Percentiles rank a stretch among this genome's conserved stretches.
Evolutionary conservation across 2,888 invertebrate genomes (phyloP).

Genomic region (Patella caerulea): DNA sequence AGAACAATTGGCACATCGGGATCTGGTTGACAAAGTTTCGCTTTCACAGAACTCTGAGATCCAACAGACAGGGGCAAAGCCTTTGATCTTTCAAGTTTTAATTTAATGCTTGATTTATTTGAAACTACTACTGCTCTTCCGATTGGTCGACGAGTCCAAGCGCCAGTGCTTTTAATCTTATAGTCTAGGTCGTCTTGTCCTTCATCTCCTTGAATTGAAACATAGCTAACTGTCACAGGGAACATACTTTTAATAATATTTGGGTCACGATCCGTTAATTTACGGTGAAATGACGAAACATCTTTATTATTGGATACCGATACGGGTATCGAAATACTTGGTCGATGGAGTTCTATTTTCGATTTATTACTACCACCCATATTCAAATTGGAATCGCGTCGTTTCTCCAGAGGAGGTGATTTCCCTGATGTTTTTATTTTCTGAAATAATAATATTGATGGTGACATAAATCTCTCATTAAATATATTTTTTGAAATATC

Average conservation of each 20-base stretch:
- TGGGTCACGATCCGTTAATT: conserved; percentile 14
- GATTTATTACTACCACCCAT: conserved; percentile 13
- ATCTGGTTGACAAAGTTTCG: conserved; percentile 2
- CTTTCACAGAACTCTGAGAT: background rate
- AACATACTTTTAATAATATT: conserved; percentile 34
- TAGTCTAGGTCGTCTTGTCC: conserved; percentile 28
- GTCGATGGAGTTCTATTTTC: background rate
- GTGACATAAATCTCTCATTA: too few species aligned
- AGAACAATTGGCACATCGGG: conserved; percentile 13
- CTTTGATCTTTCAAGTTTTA: background rate
- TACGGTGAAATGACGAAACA: conserved; percentile 3
- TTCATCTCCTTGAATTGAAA: conserved; percentile 45
- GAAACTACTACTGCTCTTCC: background rate
- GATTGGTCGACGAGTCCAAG: background rate
- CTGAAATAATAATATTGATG: background rate
- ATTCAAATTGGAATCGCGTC: background rate
- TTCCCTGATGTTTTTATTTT: conserved; percentile 1
- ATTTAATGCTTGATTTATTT: background rate
- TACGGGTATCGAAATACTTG: background rate
- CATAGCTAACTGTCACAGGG: conserved; percentile 46
- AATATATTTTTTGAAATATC: too few species aligned
- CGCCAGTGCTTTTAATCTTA: background rate
- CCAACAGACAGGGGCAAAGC: background rate
- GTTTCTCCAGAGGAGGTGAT: background rate
- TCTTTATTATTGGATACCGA: background rate